These are phyloP conservation scores for Arrhopalites spinosus DNA, from an alignment of 2,888 invertebrate species.

Conservation along the genomic window DNA sequence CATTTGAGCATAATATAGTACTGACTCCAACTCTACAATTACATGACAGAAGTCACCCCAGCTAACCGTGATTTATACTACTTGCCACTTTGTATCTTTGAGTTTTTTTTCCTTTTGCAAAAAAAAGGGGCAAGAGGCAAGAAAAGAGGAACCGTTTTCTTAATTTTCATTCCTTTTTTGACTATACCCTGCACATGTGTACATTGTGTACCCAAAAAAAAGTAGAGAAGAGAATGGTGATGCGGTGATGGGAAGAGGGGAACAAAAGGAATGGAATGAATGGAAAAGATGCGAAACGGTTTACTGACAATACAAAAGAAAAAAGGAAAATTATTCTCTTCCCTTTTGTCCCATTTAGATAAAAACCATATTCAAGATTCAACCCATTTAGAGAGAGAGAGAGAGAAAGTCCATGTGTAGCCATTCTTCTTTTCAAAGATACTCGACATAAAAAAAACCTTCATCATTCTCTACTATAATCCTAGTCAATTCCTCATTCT, in stretches of 20 bases:
- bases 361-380: neutral
- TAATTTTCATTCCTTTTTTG: neutral
- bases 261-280: neutral
- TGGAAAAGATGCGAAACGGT: constrained; percentile 5
- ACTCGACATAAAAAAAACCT: no score
- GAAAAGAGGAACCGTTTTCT: neutral
- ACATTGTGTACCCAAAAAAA: neutral
- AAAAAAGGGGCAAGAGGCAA: neutral
- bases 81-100: constrained; percentile 1
- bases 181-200: neutral
- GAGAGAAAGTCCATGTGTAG: neutral
- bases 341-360: constrained; percentile 2
- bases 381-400: neutral
- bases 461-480: no score
- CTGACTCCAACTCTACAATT: neutral
- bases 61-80: neutral
- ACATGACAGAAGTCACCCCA: neutral
- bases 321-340: constrained; percentile 4
- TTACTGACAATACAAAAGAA: constrained; percentile 6
- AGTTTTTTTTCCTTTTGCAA: neutral
- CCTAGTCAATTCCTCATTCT: no score
- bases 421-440: no score
- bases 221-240: no score
- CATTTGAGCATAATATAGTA: neutral
- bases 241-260: neutral